Base-by-base conservation (phyloP, 2,888 invertebrate genomes). In the Heliconius ismenius region DNA sequence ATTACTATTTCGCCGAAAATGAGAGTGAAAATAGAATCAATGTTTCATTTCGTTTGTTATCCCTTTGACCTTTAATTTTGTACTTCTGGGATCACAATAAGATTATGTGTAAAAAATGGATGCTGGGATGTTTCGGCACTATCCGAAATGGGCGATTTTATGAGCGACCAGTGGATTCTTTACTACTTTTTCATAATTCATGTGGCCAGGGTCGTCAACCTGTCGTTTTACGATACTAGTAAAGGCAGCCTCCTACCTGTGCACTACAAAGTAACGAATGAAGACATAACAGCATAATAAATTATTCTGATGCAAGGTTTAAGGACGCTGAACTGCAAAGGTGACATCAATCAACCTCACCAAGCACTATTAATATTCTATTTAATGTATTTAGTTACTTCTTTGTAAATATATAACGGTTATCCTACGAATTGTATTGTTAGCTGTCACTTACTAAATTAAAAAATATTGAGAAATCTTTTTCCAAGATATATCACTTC, bases 101-200 rank as follows among this genome's bases (percentile, higher is more conserved):
- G 75, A 73, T 72, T 75, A 32, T 69, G 63, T 70, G 54, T 67
- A 60, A 76, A 73, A 76, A 64, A 76, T 62, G 58, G 75, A 73
- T 69, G 70, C 60, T 60, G 68, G 75, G 76, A 72, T 73, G 73
- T 69, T 76, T 72, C 78, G 74, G 70, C 70, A 73, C 76, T 74
- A 77, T 75, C 43, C 63, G 43, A 74, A 74, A 72, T 74, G 73
- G 75, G 32, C 65, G 62, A 73, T 79, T 81, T 81, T 81, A 81
- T 81, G 80, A 80, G 75, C 78, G 32, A 74, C 18, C 77, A 67
- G 77, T 76, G 77, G 79, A 80, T 79, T 79, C 78, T 79, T 81
- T 80, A 81, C 78, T 75, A 72, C 78, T 74, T 79, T 79, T 82
- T 76, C 79, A 82, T 82, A 81, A 82, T 82, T 82, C 82, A 82